Conservation (phyloP, 2,113 vertebrate genomes). For the Ammodytes marinus region DNA sequence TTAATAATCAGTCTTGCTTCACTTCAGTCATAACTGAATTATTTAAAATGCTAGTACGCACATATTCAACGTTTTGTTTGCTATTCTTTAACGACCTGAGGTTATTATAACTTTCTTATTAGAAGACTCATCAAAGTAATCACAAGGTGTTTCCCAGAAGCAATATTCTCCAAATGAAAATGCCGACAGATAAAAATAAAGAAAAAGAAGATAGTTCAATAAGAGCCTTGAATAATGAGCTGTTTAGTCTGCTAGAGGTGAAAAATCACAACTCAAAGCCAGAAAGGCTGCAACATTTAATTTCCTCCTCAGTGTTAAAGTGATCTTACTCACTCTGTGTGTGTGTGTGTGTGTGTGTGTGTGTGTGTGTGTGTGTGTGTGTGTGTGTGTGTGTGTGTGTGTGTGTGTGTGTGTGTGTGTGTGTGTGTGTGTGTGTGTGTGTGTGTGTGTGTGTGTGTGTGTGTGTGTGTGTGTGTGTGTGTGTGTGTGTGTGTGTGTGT, state of each 20-base stretch:
- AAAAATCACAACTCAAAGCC: not conserved
- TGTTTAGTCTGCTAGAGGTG: not conserved
- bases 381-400: too few species aligned
- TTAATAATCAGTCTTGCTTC: not conserved
- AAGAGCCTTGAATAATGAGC: not conserved
- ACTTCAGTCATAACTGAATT: not conserved
- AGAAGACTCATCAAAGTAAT: not conserved
- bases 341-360: too few species aligned
- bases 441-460: too few species aligned
- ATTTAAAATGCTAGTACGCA: not conserved
- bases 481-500: too few species aligned
- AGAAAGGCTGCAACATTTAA: not conserved
- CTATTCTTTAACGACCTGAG: too few species aligned
- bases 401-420: too few species aligned
- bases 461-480: too few species aligned
- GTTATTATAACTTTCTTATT: not conserved
- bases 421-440: too few species aligned
- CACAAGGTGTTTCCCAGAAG: not conserved
- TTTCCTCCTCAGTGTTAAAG: too few species aligned
- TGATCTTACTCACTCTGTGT: too few species aligned
- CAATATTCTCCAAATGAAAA: not conserved
- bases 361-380: too few species aligned
- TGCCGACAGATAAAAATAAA: not conserved
- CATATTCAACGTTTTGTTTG: not conserved
- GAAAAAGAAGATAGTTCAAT: not conserved